phyloP scores from a whole-genome alignment of 2,888 invertebrate species.

The Philonicus albiceps region DNA sequence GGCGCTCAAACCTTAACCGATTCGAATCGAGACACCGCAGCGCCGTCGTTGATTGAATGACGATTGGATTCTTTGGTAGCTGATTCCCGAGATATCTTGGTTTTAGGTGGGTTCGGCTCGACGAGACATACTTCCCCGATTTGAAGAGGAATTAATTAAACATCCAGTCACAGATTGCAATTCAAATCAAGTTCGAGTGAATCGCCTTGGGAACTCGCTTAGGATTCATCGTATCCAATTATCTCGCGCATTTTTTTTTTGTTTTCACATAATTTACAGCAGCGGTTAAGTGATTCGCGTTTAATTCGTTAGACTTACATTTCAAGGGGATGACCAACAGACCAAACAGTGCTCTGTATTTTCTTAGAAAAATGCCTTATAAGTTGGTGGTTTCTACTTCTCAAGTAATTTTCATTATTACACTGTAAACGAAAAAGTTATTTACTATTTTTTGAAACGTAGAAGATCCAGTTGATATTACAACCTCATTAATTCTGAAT shows the following conservation, averaged over 20 bases:
- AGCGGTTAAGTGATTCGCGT: background rate
- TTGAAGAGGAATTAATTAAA: slow-evolving; percentile 9
- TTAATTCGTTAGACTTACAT: background rate
- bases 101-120: background rate
- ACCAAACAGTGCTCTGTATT: background rate
- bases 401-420: background rate
- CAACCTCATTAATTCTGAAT: too few relatives aligned
- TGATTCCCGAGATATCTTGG: background rate
- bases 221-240: background rate
- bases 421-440: too few relatives aligned
- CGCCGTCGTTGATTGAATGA: background rate
- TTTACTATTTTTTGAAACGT: too few relatives aligned
- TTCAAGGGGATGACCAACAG: background rate
- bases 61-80: background rate
- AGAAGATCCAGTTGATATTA: too few relatives aligned
- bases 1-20: background rate
- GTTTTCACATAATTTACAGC: background rate
- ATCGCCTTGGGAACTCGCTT: background rate
- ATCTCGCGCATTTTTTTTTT: background rate
- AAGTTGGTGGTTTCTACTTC: background rate
- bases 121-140: background rate
- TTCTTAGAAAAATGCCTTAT: background rate
- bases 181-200: slow-evolving; percentile 7
- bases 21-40: background rate
- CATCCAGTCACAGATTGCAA: slow-evolving; percentile 11